Evolutionary conservation across 2,888 invertebrate genomes (phyloP), one percentile per base, ranked within the genome.

Genomic region (Coelinius sp.): DNA sequence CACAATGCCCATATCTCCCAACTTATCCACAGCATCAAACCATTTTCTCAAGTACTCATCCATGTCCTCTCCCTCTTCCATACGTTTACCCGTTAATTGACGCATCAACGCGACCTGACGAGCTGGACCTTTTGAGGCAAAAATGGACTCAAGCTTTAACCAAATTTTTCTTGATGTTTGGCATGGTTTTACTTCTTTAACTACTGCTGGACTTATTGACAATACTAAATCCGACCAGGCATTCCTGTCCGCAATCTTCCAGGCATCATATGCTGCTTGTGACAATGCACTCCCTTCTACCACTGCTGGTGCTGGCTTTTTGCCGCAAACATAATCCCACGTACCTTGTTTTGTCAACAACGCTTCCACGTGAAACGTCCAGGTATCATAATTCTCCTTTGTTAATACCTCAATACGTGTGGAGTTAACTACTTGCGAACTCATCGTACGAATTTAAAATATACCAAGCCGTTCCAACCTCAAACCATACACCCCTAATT

Each of bases 61-160:
- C 8, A 73, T 35, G 44, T 77, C 74, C n/a, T 59, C 70, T 10
- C 49, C 41, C 2, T 65, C 71, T 10, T 53, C 41, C 72, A 76
- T 76, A 35, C 73, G 73, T 8, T 69, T 14, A 20, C 68, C 17
- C 1, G 70, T 67, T 10, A 69, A 1, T 25, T 25, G 68, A 56
- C 75, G 74, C 59, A 78, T 49, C 10, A 73, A 31, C 8, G 64
- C 73, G 0, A 71, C 75, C 52, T 75, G 71, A 17, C 66, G 56
- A 6, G 73, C 75, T 25, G 73, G 74, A 7, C 74, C 71, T 44
- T 49, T 73, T 17, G 74, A 74, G 20, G 25, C 27, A 25, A 31
- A 59, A 6, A 27, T 59, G 14, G 8, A 5, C n/a, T 31, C 14
- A 0, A 27, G 17, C 31, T 25, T 59, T 1, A 25, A 1, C 27